Evolutionary conservation across 2,888 invertebrate species (phyloP).

Genomic region (Helleia helle): DNA sequence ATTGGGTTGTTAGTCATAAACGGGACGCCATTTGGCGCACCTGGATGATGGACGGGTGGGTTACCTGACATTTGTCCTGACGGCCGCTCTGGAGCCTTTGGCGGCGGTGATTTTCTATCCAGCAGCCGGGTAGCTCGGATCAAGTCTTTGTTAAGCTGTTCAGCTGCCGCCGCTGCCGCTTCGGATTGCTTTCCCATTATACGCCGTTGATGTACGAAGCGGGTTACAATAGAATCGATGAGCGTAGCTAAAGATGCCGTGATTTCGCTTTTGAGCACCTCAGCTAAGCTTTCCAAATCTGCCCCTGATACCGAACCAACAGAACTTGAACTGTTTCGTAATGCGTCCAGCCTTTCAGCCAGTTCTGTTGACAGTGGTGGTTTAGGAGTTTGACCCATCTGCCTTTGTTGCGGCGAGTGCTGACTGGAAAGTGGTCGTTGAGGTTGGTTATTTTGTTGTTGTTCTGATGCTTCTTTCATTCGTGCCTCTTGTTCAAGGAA

Average conservation of each 20-base stretch:
- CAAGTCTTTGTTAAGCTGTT: constrained; percentile 89
- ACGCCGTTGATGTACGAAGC: constrained; percentile 87
- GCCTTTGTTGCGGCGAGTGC: constrained; percentile 70
- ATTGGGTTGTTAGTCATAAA: constrained; percentile 61
- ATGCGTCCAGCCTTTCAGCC: constrained; percentile 84
- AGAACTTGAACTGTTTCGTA: constrained; percentile 80
- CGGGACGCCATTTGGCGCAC: constrained; percentile 59
- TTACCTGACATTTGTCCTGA: constrained; percentile 72
- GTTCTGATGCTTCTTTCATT: constrained; percentile 79
- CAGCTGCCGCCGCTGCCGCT: constrained; percentile 85
- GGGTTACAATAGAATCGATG: constrained; percentile 90
- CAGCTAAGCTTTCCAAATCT: constrained; percentile 92
- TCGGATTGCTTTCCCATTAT: constrained; percentile 84
- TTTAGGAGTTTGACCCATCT: constrained; percentile 58
- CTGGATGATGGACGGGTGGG: constrained; percentile 65
- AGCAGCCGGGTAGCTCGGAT: constrained; percentile 86
- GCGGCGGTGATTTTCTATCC: constrained; percentile 86
- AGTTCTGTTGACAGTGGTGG: constrained; percentile 78
- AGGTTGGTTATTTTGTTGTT: constrained; percentile 69
- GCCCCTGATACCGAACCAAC: constrained; percentile 81
- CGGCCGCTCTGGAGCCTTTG: constrained; percentile 80
- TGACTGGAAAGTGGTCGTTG: constrained; percentile 76
- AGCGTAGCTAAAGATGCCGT: constrained; percentile 86
- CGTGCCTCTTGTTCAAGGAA: constrained; percentile 87
- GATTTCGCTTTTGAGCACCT: constrained; percentile 92